phyloP scores from a whole-genome alignment of 2,888 invertebrate genomes.

The Neelides folsomi region DNA sequence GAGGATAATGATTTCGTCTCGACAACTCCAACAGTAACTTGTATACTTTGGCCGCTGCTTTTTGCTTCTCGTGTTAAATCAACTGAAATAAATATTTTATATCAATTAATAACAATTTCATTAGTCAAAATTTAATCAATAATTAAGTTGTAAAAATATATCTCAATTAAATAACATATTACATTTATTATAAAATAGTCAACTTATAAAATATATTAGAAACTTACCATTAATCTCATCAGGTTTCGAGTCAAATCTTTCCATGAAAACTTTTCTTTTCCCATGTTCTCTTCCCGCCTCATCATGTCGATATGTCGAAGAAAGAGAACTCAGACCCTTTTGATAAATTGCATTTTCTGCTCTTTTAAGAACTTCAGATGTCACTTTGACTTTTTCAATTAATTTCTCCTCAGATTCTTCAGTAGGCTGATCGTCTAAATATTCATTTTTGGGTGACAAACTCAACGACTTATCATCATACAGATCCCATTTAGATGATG shows the following conservation, averaged over 20 bases:
- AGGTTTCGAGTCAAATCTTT: too few relatives aligned
- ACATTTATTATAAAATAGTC: too few relatives aligned
- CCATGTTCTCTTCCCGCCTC: too few relatives aligned
- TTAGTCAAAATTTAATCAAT: too few relatives aligned
- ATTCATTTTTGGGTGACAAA: conserved; percentile 8
- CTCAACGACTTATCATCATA: conserved; percentile 34
- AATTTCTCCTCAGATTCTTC: conserved; percentile 41
- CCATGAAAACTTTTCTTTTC: too few relatives aligned
- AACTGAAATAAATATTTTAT: too few relatives aligned
- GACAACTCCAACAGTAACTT: background rate
- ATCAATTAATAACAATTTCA: too few relatives aligned
- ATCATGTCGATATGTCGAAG: too few relatives aligned
- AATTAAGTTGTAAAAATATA: too few relatives aligned
- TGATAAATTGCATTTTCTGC: conserved; percentile 86
- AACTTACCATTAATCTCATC: too few relatives aligned
- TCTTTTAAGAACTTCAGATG: conserved; percentile 73
- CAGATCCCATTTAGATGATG: conserved; percentile 31
- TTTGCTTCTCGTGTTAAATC: background rate
- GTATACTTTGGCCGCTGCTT: background rate
- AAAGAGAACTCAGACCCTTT: conserved; percentile 53
- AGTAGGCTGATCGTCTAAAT: background rate
- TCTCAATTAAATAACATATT: too few relatives aligned
- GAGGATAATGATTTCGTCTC: background rate
- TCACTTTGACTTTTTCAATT: conserved; percentile 50
- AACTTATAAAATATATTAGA: too few relatives aligned